Conservation (phyloP, 2,113 vertebrate species). For the crab-eating macaque (Macaca fascicularis) region T2T-MFA8v1.1 NC_088385.1:121408501-121409000, state of each 20-base stretch:
- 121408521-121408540: background rate
- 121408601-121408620: accelerated
- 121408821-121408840: accelerated
- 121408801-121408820: accelerated
- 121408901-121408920: background rate
- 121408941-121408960: background rate
- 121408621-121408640: background rate
- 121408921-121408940: accelerated
- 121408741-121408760: background rate
- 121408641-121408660: background rate
- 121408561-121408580: background rate
- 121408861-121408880: background rate
- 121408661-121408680: background rate
- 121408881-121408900: background rate
- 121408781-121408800: background rate
- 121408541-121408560: background rate
- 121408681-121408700: background rate
- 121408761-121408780: background rate
- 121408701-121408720: background rate
- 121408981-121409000: background rate
- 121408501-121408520: background rate
- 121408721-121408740: background rate
- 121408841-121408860: background rate
- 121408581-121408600: background rate
- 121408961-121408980: too few species aligned